Percentiles rank a stretch among this genome's conserved stretches.
Conservation (phyloP, 2,888 invertebrate species). For the Drosophila rellima region DNA sequence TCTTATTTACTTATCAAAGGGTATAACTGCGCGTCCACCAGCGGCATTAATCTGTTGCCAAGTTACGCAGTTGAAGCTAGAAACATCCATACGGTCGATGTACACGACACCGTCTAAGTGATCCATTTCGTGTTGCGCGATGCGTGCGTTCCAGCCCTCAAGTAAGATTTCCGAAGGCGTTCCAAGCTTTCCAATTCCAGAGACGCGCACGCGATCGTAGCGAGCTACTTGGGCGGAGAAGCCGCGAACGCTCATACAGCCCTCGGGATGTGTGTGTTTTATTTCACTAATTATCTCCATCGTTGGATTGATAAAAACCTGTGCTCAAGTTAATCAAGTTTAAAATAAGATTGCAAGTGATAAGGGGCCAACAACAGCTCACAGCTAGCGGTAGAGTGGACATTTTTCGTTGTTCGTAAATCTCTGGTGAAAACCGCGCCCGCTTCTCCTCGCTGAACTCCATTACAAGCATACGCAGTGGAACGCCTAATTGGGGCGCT, state of each 20-base stretch:
- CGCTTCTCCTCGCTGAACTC: slow-evolving; percentile 87
- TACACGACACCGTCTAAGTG: slow-evolving; percentile 91
- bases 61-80: slow-evolving; percentile 87
- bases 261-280: slow-evolving; percentile 87
- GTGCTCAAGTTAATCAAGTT: not conserved
- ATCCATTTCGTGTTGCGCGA: slow-evolving; percentile 92
- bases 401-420: slow-evolving; percentile 87
- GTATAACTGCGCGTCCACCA: slow-evolving; percentile 88
- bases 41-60: slow-evolving; percentile 89
- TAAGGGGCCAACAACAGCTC: slow-evolving; percentile 19
- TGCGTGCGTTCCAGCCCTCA: slow-evolving; percentile 90
- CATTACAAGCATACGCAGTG: slow-evolving; percentile 88
- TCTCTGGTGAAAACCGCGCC: slow-evolving; percentile 79
- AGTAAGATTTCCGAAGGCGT: slow-evolving; percentile 85
- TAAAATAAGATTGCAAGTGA: not conserved
- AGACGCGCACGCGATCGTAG: slow-evolving; percentile 88
- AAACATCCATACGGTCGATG: slow-evolving; percentile 90
- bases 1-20: slow-evolving; percentile 85
- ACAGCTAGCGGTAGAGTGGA: slow-evolving; percentile 88
- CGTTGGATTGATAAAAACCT: slow-evolving; percentile 91
- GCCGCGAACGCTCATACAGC: slow-evolving; percentile 91
- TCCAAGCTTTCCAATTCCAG: slow-evolving; percentile 88
- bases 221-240: slow-evolving; percentile 90
- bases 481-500: slow-evolving; percentile 91
- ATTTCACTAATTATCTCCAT: slow-evolving; percentile 87